Base-by-base conservation (phyloP, 2,888 invertebrate genomes). In the Drosophila demipolita region DNA sequence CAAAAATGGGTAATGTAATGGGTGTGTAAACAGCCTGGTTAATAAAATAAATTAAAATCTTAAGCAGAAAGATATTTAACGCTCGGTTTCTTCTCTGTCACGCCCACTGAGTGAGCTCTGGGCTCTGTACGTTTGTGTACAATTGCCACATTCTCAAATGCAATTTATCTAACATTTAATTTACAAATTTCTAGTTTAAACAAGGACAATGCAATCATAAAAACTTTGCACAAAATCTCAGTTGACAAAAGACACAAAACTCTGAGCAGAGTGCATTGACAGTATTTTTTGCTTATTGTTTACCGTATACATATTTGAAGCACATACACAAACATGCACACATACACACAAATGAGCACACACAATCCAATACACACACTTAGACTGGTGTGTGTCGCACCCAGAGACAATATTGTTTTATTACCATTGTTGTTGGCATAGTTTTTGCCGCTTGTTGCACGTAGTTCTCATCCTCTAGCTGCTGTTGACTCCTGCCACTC, bases 21-120 rank as follows among this genome's bases (percentile, higher is more conserved):
- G 35, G 17, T 35, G 23, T 33, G 26, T 26, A 59, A 29, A 53
- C 68, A 72, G 60, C 49, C 68, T 73, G 70, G 70, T 67, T 88
- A 78, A 86, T 78, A 75, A 83, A 85, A 71, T 61, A 59, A 80
- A 78, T 83, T 72, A 65, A 78, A 45, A 74, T 80, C 66, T 71
- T 26, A 57, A 69, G 66, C 53, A 61, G 57, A 57, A 42, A 68
- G 42, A 67, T 62, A 59, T 53, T 57, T 53, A 60, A 68, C 40
- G 42, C 49, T 11, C 35, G 45, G 23, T 26, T 50, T n/a, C 49
- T 42, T 36, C 17, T 20, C 26, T 40, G 53, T 12, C 20, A 53
- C 35, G 53, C 35, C 15, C 32, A 23, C n/a, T 12, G n/a, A 26
- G 11, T 6, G 29, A 54, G 11, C n/a, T 59, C 3, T 29, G 2